Evolutionary conservation across 2,113 vertebrate species (phyloP).

Genomic region (Empidonax traillii): DNA sequence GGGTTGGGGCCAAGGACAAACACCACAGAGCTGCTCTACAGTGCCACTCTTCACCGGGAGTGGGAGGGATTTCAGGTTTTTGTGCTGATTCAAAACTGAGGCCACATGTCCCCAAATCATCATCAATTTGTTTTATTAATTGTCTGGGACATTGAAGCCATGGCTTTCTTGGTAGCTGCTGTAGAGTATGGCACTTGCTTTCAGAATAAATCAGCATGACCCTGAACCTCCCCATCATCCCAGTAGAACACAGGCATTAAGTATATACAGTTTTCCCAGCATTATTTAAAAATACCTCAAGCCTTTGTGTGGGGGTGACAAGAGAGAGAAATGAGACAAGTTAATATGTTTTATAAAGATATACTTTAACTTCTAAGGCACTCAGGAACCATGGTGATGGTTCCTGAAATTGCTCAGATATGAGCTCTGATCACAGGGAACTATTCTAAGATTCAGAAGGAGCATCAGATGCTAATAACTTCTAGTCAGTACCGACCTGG

Average conservation of each 20-base stretch:
- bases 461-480: neutral
- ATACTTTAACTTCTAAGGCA: conserved; percentile 42
- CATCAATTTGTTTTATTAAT: neutral
- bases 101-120: neutral
- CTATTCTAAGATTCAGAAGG: conserved; percentile 1
- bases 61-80: neutral
- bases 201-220: neutral
- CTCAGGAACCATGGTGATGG: conserved; percentile 66
- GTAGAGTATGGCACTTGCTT: neutral
- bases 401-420: conserved; percentile 36
- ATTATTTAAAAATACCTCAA: conserved; percentile 14
- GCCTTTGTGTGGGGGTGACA: neutral
- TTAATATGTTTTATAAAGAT: conserved; percentile 39
- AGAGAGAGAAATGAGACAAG: neutral
- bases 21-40: rapidly evolving
- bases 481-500: neutral
- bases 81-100: neutral
- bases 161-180: neutral
- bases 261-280: neutral
- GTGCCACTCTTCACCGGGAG: rapidly evolving
- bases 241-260: neutral
- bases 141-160: neutral
- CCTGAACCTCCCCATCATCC: neutral
- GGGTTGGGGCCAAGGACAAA: neutral
- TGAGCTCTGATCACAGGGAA: conserved; percentile 42